phyloP scores from a whole-genome alignment of 1,140 invertebrate genomes.

The Anastrepha ludens region DNA sequence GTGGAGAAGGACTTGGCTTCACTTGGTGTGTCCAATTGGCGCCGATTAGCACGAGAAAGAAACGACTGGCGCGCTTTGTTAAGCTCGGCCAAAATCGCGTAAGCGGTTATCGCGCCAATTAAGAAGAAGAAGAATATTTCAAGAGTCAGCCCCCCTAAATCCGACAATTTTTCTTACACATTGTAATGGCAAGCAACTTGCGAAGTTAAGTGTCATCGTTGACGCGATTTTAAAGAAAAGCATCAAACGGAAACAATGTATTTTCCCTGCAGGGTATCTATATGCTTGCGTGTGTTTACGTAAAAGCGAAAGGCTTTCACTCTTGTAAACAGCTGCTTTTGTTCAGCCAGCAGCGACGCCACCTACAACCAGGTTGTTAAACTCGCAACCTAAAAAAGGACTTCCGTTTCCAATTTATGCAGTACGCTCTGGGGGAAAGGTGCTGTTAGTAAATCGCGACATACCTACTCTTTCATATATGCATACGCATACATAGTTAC shows the following conservation, averaged over 20 bases:
- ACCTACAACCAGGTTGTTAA: conserved; percentile 33
- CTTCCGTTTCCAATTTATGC: conserved; percentile 41
- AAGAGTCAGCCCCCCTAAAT: neutral
- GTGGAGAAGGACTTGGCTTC: no score
- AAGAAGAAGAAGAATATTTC: no score
- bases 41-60: no score
- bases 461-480: neutral
- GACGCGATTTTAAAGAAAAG: no score
- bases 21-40: no score
- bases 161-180: neutral
- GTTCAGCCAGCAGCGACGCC: neutral
- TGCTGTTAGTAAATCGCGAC: neutral
- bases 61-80: no score
- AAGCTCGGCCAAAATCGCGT: no score
- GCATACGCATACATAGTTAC: neutral
- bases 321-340: conserved; percentile 4
- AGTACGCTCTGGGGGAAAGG: neutral
- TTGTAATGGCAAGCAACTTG: no score
- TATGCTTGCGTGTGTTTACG: neutral
- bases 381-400: conserved; percentile 51
- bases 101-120: no score
- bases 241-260: no score
- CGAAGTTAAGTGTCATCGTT: no score
- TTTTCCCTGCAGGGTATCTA: neutral
- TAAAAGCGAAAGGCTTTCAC: conserved; percentile 19